Evolutionary conservation across 2,797 vertebrate species (phyloP).

Genomic region (Ptychobarbus kaznakovi): DNA sequence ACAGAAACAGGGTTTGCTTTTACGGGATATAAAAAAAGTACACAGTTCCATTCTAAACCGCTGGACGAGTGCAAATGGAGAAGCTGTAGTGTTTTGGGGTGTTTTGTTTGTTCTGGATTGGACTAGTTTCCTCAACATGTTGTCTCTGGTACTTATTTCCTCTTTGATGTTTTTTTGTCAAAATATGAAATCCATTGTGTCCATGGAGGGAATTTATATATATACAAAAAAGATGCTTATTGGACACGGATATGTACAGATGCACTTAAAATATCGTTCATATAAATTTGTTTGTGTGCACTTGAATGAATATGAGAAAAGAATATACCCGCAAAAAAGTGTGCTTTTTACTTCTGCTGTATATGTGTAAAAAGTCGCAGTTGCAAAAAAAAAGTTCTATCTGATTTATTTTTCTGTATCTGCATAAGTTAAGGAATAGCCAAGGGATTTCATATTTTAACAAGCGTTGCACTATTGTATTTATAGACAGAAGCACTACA

Average conservation of each 20-base stretch:
- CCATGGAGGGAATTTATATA: slow-evolving; percentile 19
- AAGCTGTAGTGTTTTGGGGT: slow-evolving; percentile 1
- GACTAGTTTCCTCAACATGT: slow-evolving; percentile 44
- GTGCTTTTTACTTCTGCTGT: slow-evolving; percentile 66
- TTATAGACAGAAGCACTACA: slow-evolving; percentile 66
- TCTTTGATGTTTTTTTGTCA: slow-evolving; percentile 55
- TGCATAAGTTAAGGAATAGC: slow-evolving; percentile 54
- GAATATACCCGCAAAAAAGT: slow-evolving; percentile 66
- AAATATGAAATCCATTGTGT: slow-evolving; percentile 60
- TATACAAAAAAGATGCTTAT: slow-evolving; percentile 34
- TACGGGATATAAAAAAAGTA: slow-evolving; percentile 24
- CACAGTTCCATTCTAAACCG: background rate
- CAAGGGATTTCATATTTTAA: slow-evolving; percentile 65
- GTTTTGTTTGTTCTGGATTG: slow-evolving; percentile 11
- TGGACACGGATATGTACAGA: slow-evolving; percentile 43
- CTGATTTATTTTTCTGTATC: slow-evolving; percentile 59
- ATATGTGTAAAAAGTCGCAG: slow-evolving; percentile 58
- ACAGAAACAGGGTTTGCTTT: slow-evolving; percentile 31
- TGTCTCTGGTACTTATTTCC: slow-evolving; percentile 13
- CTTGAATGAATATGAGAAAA: slow-evolving; percentile 65
- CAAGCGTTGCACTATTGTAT: slow-evolving; percentile 59
- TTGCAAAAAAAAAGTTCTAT: slow-evolving; percentile 53
- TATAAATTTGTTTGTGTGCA: slow-evolving; percentile 63
- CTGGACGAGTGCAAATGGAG: background rate
- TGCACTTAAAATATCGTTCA: slow-evolving; percentile 46